phyloP scores from a whole-genome alignment of 2,113 vertebrate genomes.

The Pseudopodoces humilis region DNA sequence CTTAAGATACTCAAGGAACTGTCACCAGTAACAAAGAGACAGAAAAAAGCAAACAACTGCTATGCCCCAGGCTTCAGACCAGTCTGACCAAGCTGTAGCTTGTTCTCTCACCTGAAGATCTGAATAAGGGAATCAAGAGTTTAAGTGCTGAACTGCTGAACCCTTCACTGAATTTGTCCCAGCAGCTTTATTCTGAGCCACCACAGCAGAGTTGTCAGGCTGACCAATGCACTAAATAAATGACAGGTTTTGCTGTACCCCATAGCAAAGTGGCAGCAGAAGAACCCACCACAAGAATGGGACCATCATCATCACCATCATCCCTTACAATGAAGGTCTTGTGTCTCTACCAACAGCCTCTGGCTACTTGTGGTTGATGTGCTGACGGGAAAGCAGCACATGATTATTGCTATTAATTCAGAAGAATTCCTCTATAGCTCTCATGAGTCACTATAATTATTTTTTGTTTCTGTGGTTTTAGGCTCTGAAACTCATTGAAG shows the following conservation, averaged over 20 bases:
- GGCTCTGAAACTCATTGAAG: background rate
- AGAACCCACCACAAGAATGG: background rate
- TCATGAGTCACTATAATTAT: background rate
- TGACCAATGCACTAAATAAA: background rate
- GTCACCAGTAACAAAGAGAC: background rate
- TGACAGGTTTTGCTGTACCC: background rate
- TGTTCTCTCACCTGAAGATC: background rate
- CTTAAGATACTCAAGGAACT: background rate
- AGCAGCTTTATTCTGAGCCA: background rate
- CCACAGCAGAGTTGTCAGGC: background rate
- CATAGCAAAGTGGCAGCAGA: background rate
- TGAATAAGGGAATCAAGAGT: background rate
- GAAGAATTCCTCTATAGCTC: background rate
- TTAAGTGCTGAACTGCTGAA: background rate
- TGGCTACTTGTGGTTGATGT: background rate
- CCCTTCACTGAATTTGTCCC: background rate
- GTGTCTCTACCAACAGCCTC: background rate
- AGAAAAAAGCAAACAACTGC: background rate
- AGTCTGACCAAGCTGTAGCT: background rate
- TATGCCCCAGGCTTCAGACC: background rate
- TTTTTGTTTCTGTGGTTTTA: slow-evolving; percentile 14
- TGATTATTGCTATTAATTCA: background rate
- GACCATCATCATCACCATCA: background rate
- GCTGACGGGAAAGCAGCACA: background rate
- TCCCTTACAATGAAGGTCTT: background rate